These are phyloP conservation scores for Hystrix brachyura DNA, from an alignment of 2,113 vertebrate genomes.

Conservation along the genomic window DNA sequence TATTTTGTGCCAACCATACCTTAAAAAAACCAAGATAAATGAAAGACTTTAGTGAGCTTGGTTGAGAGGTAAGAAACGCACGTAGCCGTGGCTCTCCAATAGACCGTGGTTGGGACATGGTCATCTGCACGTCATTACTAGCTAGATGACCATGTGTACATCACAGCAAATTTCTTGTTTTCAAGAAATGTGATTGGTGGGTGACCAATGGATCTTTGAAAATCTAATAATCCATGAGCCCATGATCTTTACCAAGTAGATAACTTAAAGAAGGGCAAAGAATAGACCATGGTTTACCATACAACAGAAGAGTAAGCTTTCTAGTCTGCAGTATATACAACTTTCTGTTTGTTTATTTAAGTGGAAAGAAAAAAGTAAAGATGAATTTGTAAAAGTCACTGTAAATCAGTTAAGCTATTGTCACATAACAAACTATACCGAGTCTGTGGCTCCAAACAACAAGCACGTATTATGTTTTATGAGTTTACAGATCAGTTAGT, in stretches of 20 bases:
- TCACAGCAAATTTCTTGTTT: conserved; percentile 25
- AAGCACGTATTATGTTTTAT: conserved; percentile 19
- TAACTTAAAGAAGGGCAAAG: conserved; percentile 41
- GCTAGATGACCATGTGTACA: neutral
- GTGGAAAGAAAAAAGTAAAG: conserved; percentile 62
- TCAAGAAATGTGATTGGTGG: neutral
- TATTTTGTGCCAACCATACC: conserved; percentile 81
- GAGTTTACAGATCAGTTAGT: neutral
- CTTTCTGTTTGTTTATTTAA: neutral
- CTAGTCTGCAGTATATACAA: neutral
- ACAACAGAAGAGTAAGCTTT: conserved; percentile 7
- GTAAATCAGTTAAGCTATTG: conserved; percentile 42
- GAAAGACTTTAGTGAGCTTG: conserved; percentile 53
- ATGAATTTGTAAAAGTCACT: conserved; percentile 64
- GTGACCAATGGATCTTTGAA: conserved; percentile 21
- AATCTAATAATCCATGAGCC: neutral
- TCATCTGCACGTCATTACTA: neutral
- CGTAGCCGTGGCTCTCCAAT: neutral
- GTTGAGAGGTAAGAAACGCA: conserved; percentile 15
- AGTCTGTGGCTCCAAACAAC: neutral
- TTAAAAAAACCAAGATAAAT: conserved; percentile 66
- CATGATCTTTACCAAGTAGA: neutral
- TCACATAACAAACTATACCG: conserved; percentile 42
- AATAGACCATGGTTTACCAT: neutral
- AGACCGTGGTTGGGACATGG: neutral